These are phyloP conservation scores for Chinchilla lanigera DNA, from an alignment of 2,113 vertebrate species.

Conservation along the genomic window DNA sequence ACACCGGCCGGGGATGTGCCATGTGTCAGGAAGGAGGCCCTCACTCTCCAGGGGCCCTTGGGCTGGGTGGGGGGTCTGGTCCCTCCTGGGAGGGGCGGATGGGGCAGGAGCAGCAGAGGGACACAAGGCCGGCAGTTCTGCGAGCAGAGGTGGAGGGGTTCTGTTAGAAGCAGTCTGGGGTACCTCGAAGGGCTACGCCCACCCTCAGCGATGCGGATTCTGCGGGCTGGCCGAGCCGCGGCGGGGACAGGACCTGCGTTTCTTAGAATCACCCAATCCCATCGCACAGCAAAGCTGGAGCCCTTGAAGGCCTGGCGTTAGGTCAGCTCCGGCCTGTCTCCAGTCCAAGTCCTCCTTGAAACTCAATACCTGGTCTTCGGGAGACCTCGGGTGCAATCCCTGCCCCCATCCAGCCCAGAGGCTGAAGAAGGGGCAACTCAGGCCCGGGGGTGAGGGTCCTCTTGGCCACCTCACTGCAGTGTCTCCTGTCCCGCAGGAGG, in stretches of 20 bases:
- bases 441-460: not conserved
- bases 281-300: not conserved
- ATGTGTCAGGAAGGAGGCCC: not conserved
- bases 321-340: not conserved
- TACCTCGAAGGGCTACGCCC: constrained; percentile 71
- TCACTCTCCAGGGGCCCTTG: not conserved
- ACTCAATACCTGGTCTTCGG: not conserved
- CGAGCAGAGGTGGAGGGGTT: not conserved
- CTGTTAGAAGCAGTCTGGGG: not conserved
- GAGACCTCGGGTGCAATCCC: accelerated
- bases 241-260: constrained; percentile 63
- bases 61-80: accelerated
- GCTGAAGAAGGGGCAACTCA: not conserved
- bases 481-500: accelerated
- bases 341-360: not conserved
- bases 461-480: not conserved
- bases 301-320: accelerated
- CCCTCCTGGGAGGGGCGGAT: not conserved
- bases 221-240: not conserved
- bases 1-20: not conserved
- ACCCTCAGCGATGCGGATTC: constrained; percentile 72
- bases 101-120: not conserved
- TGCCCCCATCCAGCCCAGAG: not conserved
- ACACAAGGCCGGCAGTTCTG: not conserved
- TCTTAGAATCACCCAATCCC: not conserved